These are phyloP conservation scores for Phalacrocorax pelagicus DNA, from an alignment of 2,113 vertebrate species.

Conservation along the genomic window DNA sequence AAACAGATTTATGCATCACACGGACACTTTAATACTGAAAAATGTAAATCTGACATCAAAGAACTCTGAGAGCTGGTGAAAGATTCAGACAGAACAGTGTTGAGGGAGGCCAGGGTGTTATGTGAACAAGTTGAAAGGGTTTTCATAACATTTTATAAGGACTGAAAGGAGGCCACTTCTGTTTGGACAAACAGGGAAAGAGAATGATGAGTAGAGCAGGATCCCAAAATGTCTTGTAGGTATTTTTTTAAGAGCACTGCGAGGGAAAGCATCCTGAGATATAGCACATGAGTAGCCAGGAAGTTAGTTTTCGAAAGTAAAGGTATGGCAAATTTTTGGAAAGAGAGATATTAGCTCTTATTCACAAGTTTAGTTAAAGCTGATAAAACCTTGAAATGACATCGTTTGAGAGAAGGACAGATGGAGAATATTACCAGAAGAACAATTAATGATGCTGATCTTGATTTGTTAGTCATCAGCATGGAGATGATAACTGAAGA, in stretches of 20 bases:
- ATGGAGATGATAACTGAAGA: not conserved
- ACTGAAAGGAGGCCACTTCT: not conserved
- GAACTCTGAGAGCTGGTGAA: not conserved
- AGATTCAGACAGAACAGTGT: not conserved
- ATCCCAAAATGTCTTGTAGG: not conserved
- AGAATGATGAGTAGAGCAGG: not conserved
- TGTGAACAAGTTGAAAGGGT: not conserved
- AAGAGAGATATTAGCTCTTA: not conserved
- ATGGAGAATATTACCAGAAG: not conserved
- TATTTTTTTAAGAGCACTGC: not conserved
- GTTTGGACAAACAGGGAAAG: not conserved
- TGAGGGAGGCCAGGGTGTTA: not conserved
- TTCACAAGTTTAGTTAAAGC: not conserved
- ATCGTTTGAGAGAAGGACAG: not conserved
- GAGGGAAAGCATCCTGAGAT: not conserved
- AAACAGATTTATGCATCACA: not conserved
- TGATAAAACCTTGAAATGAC: not conserved
- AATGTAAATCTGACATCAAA: not conserved
- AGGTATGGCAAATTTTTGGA: not conserved
- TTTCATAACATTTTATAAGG: not conserved
- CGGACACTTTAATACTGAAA: not conserved
- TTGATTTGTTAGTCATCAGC: constrained; percentile 32
- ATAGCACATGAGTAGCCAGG: not conserved
- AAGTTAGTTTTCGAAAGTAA: not conserved
- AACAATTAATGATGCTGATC: constrained; percentile 4